Conservation (phyloP, 2,113 vertebrate genomes). For the Carassius auratus region DNA sequence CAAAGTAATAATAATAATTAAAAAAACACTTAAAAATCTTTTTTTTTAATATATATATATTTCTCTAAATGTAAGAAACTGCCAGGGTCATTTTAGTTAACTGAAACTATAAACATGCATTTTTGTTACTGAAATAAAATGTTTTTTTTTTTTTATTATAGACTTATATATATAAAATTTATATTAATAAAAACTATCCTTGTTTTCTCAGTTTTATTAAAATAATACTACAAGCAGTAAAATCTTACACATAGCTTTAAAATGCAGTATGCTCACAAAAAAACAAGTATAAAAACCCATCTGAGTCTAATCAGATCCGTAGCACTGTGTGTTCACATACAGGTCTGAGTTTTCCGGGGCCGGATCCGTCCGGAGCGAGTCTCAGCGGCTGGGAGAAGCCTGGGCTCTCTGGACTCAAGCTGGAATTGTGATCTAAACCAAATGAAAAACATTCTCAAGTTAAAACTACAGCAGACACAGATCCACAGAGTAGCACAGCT, state of each 20-base stretch:
- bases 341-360: slow-evolving; percentile 89
- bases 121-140: no score
- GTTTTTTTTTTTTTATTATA: no score
- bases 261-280: background rate
- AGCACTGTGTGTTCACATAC: slow-evolving; percentile 74
- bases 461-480: background rate
- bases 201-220: no score
- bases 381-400: slow-evolving; percentile 83
- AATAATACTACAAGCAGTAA: background rate
- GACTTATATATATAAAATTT: no score
- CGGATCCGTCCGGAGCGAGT: slow-evolving; percentile 79
- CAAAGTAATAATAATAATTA: no score
- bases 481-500: background rate
- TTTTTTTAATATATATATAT: no score
- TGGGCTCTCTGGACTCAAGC: slow-evolving; percentile 81
- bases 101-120: no score
- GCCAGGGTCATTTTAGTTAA: no score
- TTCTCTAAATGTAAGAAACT: no score
- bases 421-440: slow-evolving; percentile 84
- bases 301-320: background rate
- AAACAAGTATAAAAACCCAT: background rate
- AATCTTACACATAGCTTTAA: background rate
- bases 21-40: no score
- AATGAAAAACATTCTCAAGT: background rate
- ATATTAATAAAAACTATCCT: no score